Evolutionary conservation across 2,888 invertebrate species (phyloP).

Genomic region (Agrotis clavis): DNA sequence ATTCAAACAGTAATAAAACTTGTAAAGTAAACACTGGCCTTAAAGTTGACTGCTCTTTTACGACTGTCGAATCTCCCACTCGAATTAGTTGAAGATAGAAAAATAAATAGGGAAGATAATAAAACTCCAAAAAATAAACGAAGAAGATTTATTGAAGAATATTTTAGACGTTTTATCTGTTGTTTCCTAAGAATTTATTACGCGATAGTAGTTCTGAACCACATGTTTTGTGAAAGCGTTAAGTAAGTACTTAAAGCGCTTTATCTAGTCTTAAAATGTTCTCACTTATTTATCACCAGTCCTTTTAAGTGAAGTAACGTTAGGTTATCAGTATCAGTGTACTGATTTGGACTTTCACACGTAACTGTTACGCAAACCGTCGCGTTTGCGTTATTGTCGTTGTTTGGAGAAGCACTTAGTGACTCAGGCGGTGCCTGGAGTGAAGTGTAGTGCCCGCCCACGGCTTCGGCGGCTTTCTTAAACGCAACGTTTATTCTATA

Average conservation of each 20-base stretch:
- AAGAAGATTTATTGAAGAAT: slow-evolving; percentile 59
- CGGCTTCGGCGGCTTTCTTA: slow-evolving; percentile 63
- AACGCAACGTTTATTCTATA: slow-evolving; percentile 53
- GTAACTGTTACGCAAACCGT: slow-evolving; percentile 77
- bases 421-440: slow-evolving; percentile 60
- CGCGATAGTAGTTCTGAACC: slow-evolving; percentile 51
- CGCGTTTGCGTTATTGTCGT: slow-evolving; percentile 74
- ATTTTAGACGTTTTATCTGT: slow-evolving; percentile 49
- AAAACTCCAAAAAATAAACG: slow-evolving; percentile 74
- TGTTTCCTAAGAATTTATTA: slow-evolving; percentile 65
- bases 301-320: slow-evolving; percentile 80
- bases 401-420: slow-evolving; percentile 77
- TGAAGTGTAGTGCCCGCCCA: slow-evolving; percentile 59
- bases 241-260: slow-evolving; percentile 63
- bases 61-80: slow-evolving; percentile 63
- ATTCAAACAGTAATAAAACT: slow-evolving; percentile 63
- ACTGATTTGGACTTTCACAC: slow-evolving; percentile 82
- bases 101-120: slow-evolving; percentile 59
- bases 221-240: slow-evolving; percentile 59
- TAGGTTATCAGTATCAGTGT: slow-evolving; percentile 75
- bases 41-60: slow-evolving; percentile 62
- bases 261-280: slow-evolving; percentile 71
- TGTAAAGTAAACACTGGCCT: slow-evolving; percentile 62
- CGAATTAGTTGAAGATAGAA: slow-evolving; percentile 57
- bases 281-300: slow-evolving; percentile 72